Base-by-base conservation (phyloP, 2,888 invertebrate species). In the Uloborus plumipes region DNA sequence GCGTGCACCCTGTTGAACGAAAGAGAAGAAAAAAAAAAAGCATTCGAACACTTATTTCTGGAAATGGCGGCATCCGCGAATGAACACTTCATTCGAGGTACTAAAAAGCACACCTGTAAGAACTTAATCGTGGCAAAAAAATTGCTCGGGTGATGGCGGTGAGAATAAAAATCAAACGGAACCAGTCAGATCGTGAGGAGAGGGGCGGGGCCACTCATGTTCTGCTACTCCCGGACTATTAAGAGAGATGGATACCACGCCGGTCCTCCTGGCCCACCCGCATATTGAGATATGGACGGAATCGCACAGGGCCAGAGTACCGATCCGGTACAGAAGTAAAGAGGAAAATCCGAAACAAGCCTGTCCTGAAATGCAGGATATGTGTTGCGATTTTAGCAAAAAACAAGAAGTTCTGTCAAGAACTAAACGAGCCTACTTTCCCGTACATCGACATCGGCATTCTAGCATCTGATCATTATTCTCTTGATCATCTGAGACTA, bases 211-310 rank as follows among this genome's bases (percentile, higher is more conserved):
- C 69, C 66, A 55, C 62, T 81, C 80, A 81, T 81, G 80, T 75
- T 81, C 74, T 47, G 66, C 78, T 70, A 81, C 80, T 81, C 80
- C 80, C 70, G 80, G 69, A 50, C 64, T 70, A 74, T 81, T 81
- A 81, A 73, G 69, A 64, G 67, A 70, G 73, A 74, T 81, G 70
- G 62, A 53, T 67, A 61, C 53, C 31, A 18, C 26, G 53, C 51
- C 31, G 67, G 55, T 22, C 58, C 31, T 22, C 50, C n/a, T 49
- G 39, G 75, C 15, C 78, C 78, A 79, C 78, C 78, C 78, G 58
- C 66, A 59, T 72, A 47, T 59, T 20, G 66, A 18, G 50, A 39
- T 7, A 39, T 39, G 39, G 9, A 11, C 39, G 39, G 9, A 39
- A 39, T 39, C 39, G 39, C 39, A n/a, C n/a, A 39, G 39, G 11